Evolutionary conservation across 2,888 invertebrate genomes (phyloP), one percentile per base, ranked within the genome.

Genomic region (Troglohyphantes excavatus): DNA sequence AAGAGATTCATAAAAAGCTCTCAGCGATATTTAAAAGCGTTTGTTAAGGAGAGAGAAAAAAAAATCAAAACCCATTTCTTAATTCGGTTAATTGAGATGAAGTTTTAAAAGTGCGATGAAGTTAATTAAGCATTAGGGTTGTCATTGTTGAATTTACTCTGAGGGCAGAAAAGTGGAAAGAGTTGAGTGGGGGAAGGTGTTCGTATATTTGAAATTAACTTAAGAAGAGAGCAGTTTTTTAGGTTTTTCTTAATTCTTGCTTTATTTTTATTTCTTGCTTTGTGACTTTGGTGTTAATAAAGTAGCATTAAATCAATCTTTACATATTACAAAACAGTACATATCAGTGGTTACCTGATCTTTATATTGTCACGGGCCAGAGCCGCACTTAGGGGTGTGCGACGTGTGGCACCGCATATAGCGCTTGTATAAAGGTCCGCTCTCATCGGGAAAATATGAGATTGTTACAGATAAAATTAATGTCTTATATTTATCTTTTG

Each of bases 91-190:
- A 89, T 89, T 82, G 68, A 59, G 21, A 53, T 13, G 46, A 68
- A 39, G 39, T 82, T n/a, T 86, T 76, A 70, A 29, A 67, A 68
- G 76, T 75, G 76, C 26, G 70, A 89, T 61, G 59, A 61, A 75
- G 68, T 83, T 89, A 89, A 89, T 89, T 89, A 89, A 89, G 88
- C 68, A 39, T 61, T 70, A 68, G 33, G 29, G 53, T 75, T 89
- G 82, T 89, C 88, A 89, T 63, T 82, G 43, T 46, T 82, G 68
- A 76, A 89, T 68, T 82, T 43, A 76, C 76, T 82, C 88, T 17
- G 43, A 68, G 65, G 76, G 39, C 43, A 85, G 76, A 19, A 33
- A 27, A 63, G 65, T 21, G 21, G 17, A 26, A 85, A 46, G 13
- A 43, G 9, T 46, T 33, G 33, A 6, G 33, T 0, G 19, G 5